Evolutionary conservation across 2,888 invertebrate genomes (phyloP), one percentile per base, ranked within the genome.

Genomic region (Mythimna loreyi): DNA sequence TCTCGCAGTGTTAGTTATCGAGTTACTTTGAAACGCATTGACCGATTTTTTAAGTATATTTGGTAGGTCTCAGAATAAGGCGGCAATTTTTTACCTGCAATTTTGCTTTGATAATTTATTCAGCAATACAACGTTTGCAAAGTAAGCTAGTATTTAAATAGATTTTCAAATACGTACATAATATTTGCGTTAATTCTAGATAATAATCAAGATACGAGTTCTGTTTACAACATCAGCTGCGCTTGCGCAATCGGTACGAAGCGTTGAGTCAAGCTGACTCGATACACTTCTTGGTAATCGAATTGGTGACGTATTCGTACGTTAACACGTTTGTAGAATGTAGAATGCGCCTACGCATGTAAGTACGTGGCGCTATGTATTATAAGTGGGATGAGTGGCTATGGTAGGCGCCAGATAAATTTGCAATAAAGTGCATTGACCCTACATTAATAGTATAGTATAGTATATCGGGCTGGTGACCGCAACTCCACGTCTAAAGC

Each of bases 241-340:
- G 78, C 47, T 25, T 47, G 55, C 50, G 65, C 59, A 72, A 45
- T 72, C 47, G 25, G 56, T 49, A 60, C 25, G 25, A 28, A 40
- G 13, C n/a, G 25, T 58, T 45, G 23, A 47, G 40, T 57, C 13
- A 36, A 72, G 30, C 53, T 43, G 33, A 63, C 56, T 50, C 25
- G 21, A 23, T 65, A 25, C n/a, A 57, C 19, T 70, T 77, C 59
- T 59, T 8, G 40, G 57, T 67, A 61, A 47, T 78, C 36, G 72
- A 67, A 67, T 64, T 36, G 61, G 56, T 78, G 66, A 78, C 78
- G 78, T 66, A 33, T 9, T 9, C 28, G 28, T 36, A 33, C 19
- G 47, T 52, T 47, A 56, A 43, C 77, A 77, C 21, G 36, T 65
- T 56, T 40, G 59, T 30, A n/a, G n/a, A n/a, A n/a, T n/a, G n/a